Evolutionary conservation across 2,888 invertebrate genomes (phyloP).

Genomic region (Thyatira batis): DNA sequence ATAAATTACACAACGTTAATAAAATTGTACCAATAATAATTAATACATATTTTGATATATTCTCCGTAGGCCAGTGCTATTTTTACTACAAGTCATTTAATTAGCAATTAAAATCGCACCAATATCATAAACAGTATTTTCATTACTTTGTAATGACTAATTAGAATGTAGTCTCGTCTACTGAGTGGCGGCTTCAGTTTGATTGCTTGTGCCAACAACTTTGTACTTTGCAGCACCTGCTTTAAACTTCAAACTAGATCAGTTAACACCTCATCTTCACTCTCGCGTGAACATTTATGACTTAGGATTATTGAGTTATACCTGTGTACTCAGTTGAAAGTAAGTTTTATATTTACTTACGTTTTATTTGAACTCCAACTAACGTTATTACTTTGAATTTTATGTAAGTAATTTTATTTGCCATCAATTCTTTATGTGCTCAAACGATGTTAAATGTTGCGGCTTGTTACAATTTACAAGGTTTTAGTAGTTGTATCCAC

Average conservation of each 20-base stretch:
- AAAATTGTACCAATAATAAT: too few species aligned
- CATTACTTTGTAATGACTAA: slow-evolving; percentile 19
- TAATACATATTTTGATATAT: too few species aligned
- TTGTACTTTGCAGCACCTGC: slow-evolving; percentile 50
- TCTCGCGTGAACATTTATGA: slow-evolving; percentile 59
- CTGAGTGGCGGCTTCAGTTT: slow-evolving; percentile 37
- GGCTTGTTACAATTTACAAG: not conserved
- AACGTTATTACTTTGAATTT: not conserved
- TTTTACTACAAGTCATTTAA: too few species aligned
- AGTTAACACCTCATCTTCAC: slow-evolving; percentile 66
- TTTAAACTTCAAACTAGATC: slow-evolving; percentile 64
- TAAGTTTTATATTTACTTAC: slow-evolving; percentile 16
- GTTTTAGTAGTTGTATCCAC: not conserved
- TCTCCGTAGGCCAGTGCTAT: too few species aligned
- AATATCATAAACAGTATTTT: slow-evolving; percentile 23
- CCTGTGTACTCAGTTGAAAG: slow-evolving; percentile 33
- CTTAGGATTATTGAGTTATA: slow-evolving; percentile 49
- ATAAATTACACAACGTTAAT: too few species aligned
- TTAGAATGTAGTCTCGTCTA: slow-evolving; percentile 35
- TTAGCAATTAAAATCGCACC: too few species aligned
- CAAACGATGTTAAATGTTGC: not conserved
- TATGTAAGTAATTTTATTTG: not conserved
- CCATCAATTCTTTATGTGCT: not conserved
- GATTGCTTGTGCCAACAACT: slow-evolving; percentile 59
- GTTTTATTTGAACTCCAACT: slow-evolving; percentile 7